A percentile compares a stretch with the other conserved stretches of the same genome.
Evolutionary conservation across 2,797 vertebrate genomes (phyloP).

Genomic region (Microctenopoma lineatum): DNA sequence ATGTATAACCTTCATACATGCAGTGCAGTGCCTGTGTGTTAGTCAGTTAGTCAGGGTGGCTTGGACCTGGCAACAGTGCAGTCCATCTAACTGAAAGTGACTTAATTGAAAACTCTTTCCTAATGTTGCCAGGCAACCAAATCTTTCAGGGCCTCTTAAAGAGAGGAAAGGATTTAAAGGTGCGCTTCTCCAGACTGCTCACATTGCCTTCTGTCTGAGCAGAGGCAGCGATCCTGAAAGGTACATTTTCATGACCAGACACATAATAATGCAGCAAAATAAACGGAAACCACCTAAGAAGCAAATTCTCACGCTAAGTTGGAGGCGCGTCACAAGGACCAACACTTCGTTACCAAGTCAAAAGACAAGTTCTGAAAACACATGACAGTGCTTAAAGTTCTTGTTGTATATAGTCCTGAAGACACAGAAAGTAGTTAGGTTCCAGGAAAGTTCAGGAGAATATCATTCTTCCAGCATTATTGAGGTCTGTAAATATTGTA

Average conservation of each 20-base stretch:
- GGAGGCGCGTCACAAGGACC: no score
- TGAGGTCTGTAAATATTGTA: no score
- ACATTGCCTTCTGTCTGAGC: slow-evolving; percentile 45
- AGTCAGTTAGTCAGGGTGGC: slow-evolving; percentile 14
- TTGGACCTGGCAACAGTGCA: slow-evolving; percentile 26
- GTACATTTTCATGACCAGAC: slow-evolving; percentile 44
- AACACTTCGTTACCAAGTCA: no score
- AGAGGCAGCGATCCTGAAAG: slow-evolving; percentile 33
- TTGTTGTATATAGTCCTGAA: no score
- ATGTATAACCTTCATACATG: slow-evolving; percentile 14
- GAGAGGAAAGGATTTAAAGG: slow-evolving; percentile 56
- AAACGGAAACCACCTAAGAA: slow-evolving; percentile 27
- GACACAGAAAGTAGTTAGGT: no score
- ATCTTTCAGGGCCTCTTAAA: slow-evolving; percentile 43
- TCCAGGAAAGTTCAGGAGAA: no score
- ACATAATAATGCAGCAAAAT: slow-evolving; percentile 9
- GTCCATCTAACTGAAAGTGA: slow-evolving; percentile 54
- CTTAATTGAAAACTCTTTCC: slow-evolving; percentile 70
- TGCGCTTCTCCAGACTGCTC: slow-evolving; percentile 62
- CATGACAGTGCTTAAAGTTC: no score
- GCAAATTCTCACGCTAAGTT: neutral
- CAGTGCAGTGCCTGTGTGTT: slow-evolving; percentile 3
- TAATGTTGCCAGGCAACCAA: slow-evolving; percentile 72
- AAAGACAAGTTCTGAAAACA: no score
- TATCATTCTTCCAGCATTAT: no score